These are phyloP conservation scores for Toxotes chatareus DNA, from an alignment of 2,113 vertebrate species.

Conservation along the genomic window DNA sequence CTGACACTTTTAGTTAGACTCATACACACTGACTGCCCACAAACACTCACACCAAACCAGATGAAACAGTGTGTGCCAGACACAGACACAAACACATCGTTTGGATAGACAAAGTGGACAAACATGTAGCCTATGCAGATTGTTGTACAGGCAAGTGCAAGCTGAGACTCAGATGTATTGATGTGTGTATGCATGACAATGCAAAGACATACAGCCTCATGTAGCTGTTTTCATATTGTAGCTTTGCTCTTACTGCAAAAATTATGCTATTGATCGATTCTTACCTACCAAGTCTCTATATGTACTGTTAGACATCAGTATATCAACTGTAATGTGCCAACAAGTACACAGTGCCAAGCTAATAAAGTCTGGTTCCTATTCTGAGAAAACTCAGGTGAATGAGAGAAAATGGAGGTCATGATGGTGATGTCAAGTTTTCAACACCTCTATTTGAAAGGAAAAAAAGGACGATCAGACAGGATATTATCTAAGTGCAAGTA, in stretches of 20 bases:
- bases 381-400: slow-evolving; percentile 1
- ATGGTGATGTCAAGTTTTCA: slow-evolving; percentile 74
- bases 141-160: slow-evolving; percentile 14
- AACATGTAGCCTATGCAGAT: slow-evolving; percentile 25
- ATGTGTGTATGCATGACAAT: neutral
- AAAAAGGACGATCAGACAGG: slow-evolving; percentile 70
- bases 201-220: neutral
- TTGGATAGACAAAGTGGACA: slow-evolving; percentile 21
- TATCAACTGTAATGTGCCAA: slow-evolving; percentile 2
- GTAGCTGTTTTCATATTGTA: neutral
- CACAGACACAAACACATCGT: slow-evolving; percentile 47
- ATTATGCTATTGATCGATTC: neutral
- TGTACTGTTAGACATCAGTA: neutral
- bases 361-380: slow-evolving; percentile 2
- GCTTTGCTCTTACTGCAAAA: neutral
- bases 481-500: slow-evolving; percentile 81
- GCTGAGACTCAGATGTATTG: slow-evolving; percentile 24
- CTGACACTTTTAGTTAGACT: slow-evolving; percentile 42
- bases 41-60: slow-evolving; percentile 50
- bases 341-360: neutral
- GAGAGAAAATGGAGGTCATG: slow-evolving; percentile 35
- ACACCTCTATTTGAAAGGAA: slow-evolving; percentile 50
- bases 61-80: slow-evolving; percentile 46
- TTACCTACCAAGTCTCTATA: neutral
- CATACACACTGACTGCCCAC: slow-evolving; percentile 18